A percentile compares a stretch with the other conserved stretches of the same genome.
Conservation (phyloP, 2,113 vertebrate species). For the Pseudorasbora parva region DNA sequence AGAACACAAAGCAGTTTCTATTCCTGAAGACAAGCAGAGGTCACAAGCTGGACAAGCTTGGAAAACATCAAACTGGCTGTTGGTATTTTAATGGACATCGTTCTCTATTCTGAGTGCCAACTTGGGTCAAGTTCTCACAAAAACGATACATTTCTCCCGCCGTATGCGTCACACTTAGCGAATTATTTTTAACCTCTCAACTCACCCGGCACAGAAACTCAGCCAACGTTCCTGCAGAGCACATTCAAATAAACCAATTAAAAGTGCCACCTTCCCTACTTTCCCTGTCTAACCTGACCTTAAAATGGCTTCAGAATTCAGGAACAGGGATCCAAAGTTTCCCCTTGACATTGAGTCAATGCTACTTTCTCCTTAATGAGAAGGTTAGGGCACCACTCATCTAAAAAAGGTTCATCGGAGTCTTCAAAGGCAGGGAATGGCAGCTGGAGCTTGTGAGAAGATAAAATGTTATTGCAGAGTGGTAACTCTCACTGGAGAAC, state of each 20-base stretch:
- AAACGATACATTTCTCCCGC: not conserved
- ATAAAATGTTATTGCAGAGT: constrained; percentile 41
- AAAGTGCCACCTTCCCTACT: constrained; percentile 12
- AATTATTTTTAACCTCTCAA: constrained; percentile 27
- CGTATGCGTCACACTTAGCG: constrained; percentile 21
- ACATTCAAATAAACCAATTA: constrained; percentile 60
- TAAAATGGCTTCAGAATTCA: constrained; percentile 35
- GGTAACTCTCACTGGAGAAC: constrained; percentile 29
- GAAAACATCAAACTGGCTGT: not conserved
- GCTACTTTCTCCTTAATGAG: constrained; percentile 48
- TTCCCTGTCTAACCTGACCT: constrained; percentile 21
- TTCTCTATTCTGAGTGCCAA: constrained; percentile 2
- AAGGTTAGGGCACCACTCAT: constrained; percentile 38
- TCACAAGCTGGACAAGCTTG: constrained; percentile 7
- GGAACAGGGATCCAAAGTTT: constrained; percentile 14
- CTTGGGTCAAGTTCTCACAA: constrained; percentile 31
- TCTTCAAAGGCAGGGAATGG: constrained; percentile 39
- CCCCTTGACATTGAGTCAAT: constrained; percentile 25
- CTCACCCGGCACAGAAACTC: constrained; percentile 24
- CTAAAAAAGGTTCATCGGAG: not conserved
- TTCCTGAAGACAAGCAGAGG: constrained; percentile 3
- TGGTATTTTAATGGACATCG: constrained; percentile 14
- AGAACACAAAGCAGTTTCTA: not conserved
- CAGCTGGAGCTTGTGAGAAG: constrained; percentile 44
- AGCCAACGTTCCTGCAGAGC: constrained; percentile 42